Evolutionary conservation across 2,888 invertebrate species (phyloP).

Genomic region (Agrochola macilenta): DNA sequence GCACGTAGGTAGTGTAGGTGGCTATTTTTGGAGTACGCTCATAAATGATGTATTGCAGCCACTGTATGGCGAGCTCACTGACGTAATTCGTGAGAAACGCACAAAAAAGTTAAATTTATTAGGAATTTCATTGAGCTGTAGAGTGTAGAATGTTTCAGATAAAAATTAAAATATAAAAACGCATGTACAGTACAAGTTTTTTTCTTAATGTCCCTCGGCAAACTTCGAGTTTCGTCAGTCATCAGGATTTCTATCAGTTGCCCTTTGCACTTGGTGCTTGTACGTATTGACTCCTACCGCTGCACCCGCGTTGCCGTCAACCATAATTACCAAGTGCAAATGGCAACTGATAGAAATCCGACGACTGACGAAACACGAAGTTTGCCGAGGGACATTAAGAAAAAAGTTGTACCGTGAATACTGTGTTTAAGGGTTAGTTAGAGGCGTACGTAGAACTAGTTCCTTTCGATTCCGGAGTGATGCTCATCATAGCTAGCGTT

Average conservation of each 20-base stretch:
- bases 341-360: too few species aligned
- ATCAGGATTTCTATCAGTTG: too few species aligned
- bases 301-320: too few species aligned
- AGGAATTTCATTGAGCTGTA: constrained; percentile 42
- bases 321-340: too few species aligned
- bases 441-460: background rate
- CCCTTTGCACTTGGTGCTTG: too few species aligned
- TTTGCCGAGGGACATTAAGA: too few species aligned
- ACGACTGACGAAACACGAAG: too few species aligned
- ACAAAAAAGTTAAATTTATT: constrained; percentile 18
- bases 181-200: too few species aligned
- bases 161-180: constrained; percentile 14
- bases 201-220: too few species aligned
- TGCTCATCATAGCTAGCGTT: too few species aligned
- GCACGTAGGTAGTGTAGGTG: constrained; percentile 3
- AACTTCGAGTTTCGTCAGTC: too few species aligned
- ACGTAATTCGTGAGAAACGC: constrained; percentile 40
- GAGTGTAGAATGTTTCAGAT: constrained; percentile 9
- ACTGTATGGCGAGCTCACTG: constrained; percentile 30
- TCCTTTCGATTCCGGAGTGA: background rate
- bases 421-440: background rate
- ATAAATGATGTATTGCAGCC: constrained; percentile 61
- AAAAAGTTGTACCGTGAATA: background rate
- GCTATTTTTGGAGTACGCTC: constrained; percentile 58
- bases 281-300: too few species aligned